These are phyloP conservation scores for Volucella inflata DNA, from an alignment of 2,888 invertebrate genomes.

Conservation along the genomic window DNA sequence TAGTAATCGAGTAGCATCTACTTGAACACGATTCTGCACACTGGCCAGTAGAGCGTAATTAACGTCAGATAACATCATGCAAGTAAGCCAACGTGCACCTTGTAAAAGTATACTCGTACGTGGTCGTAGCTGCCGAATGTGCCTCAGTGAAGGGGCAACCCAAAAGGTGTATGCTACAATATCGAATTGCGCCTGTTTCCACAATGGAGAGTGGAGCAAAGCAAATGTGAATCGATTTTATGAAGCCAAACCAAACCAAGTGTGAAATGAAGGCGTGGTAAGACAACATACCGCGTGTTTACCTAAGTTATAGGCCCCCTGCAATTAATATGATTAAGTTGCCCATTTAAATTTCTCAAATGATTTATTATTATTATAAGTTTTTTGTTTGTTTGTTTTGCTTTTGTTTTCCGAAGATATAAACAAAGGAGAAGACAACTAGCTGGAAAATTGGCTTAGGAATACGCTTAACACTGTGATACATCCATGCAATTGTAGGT, in stretches of 20 bases:
- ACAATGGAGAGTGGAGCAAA: constrained; percentile 47
- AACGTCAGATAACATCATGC: constrained; percentile 71
- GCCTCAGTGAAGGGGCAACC: constrained; percentile 36
- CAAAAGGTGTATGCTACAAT: constrained; percentile 58
- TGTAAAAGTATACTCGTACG: neutral
- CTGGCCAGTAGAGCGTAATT: constrained; percentile 66
- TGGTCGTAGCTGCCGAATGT: constrained; percentile 59
- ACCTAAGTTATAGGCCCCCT: constrained; percentile 40
- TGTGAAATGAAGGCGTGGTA: constrained; percentile 70
- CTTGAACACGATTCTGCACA: constrained; percentile 43
- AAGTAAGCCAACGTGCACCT: constrained; percentile 66
- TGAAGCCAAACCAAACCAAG: constrained; percentile 52
- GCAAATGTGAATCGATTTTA: constrained; percentile 70
- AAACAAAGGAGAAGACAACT: too few relatives aligned
- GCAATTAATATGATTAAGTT: constrained; percentile 70
- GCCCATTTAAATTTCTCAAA: constrained; percentile 60
- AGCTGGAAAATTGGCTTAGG: too few relatives aligned
- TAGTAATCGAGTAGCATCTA: constrained; percentile 35
- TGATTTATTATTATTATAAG: constrained; percentile 42
- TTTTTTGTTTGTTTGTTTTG: too few relatives aligned
- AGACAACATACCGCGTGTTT: constrained; percentile 40
- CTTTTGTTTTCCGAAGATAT: too few relatives aligned
- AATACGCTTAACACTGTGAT: neutral
- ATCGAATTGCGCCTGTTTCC: constrained; percentile 56
- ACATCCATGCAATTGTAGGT: neutral